Conservation (phyloP, 2,797 vertebrate genomes). For the Sebastes oblongus region DNA sequence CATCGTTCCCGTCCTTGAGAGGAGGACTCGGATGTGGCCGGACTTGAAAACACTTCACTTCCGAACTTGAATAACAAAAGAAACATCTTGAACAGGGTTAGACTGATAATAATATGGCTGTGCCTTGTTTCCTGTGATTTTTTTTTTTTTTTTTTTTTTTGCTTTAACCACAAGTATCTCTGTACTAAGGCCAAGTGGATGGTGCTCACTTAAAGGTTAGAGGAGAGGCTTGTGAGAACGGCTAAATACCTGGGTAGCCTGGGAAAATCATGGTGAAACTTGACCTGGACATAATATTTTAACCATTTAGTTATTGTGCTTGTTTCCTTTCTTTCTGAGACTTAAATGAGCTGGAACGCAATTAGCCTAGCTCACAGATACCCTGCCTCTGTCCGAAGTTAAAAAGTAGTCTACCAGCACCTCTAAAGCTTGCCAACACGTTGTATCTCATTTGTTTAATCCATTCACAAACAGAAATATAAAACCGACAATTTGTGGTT, state of each 20-base stretch:
- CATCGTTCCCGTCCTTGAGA: slow-evolving; percentile 67
- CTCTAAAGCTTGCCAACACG: not conserved
- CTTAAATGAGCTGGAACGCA: not conserved
- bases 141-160: not conserved
- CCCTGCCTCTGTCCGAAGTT: not conserved
- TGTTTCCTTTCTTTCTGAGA: not conserved
- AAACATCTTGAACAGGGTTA: slow-evolving; percentile 43
- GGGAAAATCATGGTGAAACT: not conserved
- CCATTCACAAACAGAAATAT: not conserved
- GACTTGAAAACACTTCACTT: slow-evolving; percentile 60
- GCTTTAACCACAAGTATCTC: slow-evolving; percentile 26
- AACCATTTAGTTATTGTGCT: not conserved
- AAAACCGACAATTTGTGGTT: not conserved
- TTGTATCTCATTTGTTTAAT: not conserved
- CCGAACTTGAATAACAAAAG: slow-evolving; percentile 60
- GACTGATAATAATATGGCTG: slow-evolving; percentile 42
- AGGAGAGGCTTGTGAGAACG: slow-evolving; percentile 6
- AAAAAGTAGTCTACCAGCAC: not conserved
- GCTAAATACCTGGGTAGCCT: not conserved
- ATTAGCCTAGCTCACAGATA: not conserved
- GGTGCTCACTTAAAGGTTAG: slow-evolving; percentile 11
- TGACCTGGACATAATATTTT: slow-evolving; percentile 4
- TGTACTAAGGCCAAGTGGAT: slow-evolving; percentile 30
- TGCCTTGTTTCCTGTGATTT: slow-evolving; percentile 37
- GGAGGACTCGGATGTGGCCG: slow-evolving; percentile 49